Conservation (phyloP, 2,113 vertebrate genomes). For the Proterorhinus semilunaris region DNA sequence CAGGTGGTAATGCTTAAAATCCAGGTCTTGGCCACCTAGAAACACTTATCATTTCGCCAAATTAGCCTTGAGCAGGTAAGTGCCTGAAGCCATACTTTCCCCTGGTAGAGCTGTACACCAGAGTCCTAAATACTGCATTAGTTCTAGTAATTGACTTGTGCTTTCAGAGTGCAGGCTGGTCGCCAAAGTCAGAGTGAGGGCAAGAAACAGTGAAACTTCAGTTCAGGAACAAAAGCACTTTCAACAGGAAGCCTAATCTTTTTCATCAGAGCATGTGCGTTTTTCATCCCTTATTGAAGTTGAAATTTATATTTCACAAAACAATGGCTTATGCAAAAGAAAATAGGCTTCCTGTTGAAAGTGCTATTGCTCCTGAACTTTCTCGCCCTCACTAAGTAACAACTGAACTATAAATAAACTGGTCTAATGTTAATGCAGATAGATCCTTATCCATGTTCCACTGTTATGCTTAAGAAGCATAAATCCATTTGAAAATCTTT, state of each 20-base stretch:
- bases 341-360: too few relatives aligned
- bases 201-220: background rate
- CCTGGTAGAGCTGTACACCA: conserved; percentile 1
- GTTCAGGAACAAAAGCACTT: background rate
- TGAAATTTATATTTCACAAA: too few relatives aligned
- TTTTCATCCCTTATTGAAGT: too few relatives aligned
- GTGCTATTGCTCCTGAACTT: background rate
- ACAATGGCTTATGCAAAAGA: too few relatives aligned
- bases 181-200: background rate
- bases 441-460: too few relatives aligned
- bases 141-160: conserved; percentile 9
- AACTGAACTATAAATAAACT: too few relatives aligned
- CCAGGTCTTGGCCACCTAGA: background rate
- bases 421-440: too few relatives aligned
- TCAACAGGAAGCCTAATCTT: background rate
- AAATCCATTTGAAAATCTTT: too few relatives aligned
- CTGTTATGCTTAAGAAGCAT: too few relatives aligned
- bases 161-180: background rate
- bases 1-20: background rate
- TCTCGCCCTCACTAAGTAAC: background rate
- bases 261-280: background rate
- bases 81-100: conserved; percentile 10
- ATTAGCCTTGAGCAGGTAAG: background rate
- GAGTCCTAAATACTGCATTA: conserved; percentile 6
- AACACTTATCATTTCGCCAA: background rate